Evolutionary conservation across 2,888 invertebrate species (phyloP), one percentile per base, ranked within the genome.

Genomic region (Hypselothyrea guttata): DNA sequence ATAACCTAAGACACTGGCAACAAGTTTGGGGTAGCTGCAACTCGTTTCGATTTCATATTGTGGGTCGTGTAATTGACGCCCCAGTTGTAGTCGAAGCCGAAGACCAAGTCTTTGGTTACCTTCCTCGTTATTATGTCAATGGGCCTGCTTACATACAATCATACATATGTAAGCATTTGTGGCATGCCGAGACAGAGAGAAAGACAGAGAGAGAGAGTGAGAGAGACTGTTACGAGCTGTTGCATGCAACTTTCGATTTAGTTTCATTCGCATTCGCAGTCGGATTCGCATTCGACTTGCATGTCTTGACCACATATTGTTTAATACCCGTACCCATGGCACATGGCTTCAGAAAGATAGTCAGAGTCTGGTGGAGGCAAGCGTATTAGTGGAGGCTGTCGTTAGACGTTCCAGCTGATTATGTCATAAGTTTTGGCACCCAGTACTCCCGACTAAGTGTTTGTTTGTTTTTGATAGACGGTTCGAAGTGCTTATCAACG

Each of bases 91-190:
- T 49, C 51, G 60, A 40, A 52, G 52, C 13, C 51, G 16, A 16
- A 35, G 42, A 47, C 44, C 73, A 15, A 38, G 34, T 71, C 76
- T 86, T 69, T 76, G 73, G 74, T 87, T 87, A 81, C 86, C 87
- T 87, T 87, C 88, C 87, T 87, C 74, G 87, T 88, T 87, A 88
- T 88, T 87, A 88, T 88, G 87, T 87, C 88, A 88, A 88, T 87
- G 84, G 87, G 87, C 83, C 84, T 86, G 70, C 64, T 22, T n/a
- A 8, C 13, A 30, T 8, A 30, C 42, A 4, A 9, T 15, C 53
- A 18, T 7, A 35, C 12, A 45, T 31, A 18, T 49, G 18, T 4
- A 44, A 34, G 48, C 46, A 37, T 45, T 35, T 28, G 45, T 22
- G 41, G 38, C 49, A 16, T 7, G 28, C 9, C 2, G 16, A 38